phyloP scores from a whole-genome alignment of 2,797 vertebrate genomes.

The Sciurus carolinensis region DNA sequence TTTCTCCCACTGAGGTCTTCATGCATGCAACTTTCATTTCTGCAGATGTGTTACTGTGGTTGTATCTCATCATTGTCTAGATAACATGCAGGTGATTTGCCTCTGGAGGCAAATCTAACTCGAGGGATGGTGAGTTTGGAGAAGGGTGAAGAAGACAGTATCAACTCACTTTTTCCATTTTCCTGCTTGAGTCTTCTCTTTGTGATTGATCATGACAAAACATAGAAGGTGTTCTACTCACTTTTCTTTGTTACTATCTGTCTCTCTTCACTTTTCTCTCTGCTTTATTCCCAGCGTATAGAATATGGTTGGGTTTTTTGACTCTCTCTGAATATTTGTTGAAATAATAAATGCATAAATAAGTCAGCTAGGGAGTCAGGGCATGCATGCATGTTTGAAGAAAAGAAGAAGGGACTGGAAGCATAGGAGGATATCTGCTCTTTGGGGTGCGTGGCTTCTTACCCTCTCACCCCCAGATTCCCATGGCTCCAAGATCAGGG shows the following conservation, averaged over 20 bases:
- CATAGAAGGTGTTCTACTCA: no score
- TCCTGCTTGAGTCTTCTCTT: no score
- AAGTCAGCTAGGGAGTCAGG: not conserved
- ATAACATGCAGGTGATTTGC: not conserved
- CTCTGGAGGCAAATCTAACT: no score
- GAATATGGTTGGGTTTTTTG: not conserved
- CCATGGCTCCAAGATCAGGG: not conserved
- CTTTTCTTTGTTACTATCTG: not conserved
- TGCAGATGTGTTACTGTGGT: not conserved
- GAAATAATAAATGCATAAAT: not conserved
- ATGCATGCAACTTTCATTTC: not conserved
- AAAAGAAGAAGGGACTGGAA: not conserved
- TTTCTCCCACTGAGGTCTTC: not conserved
- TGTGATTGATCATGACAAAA: not conserved
- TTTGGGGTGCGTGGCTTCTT: not conserved
- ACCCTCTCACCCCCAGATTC: not conserved
- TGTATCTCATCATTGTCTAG: not conserved
- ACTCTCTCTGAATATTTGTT: not conserved
- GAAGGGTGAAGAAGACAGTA: not conserved
- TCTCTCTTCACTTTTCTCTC: not conserved
- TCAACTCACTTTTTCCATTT: not conserved
- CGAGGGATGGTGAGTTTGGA: rapidly evolving
- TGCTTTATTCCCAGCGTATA: not conserved
- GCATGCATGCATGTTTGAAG: not conserved
- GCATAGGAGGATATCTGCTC: not conserved